Conservation (phyloP, 2,797 vertebrate species). For the Moxostoma hubbsi region DNA sequence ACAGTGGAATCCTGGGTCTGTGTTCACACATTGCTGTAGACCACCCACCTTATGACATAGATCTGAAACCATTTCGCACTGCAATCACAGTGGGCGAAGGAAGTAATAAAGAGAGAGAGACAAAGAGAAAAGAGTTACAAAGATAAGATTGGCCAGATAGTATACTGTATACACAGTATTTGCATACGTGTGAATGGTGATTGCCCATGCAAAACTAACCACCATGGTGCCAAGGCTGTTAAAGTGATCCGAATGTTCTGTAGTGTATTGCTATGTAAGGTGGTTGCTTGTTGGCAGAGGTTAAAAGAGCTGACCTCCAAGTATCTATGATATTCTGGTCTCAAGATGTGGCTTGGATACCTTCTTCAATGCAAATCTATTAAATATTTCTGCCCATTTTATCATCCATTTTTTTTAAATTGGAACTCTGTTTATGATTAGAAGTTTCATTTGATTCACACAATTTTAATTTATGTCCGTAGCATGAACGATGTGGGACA, state of each 20-base stretch:
- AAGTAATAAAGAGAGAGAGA: not conserved
- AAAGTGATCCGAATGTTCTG: no score
- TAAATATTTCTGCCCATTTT: no score
- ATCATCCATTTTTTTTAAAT: no score
- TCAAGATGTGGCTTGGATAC: no score
- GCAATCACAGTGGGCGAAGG: constrained; percentile 30
- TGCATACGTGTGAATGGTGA: not conserved
- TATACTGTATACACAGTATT: not conserved
- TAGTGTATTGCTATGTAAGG: not conserved
- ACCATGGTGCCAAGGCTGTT: not conserved
- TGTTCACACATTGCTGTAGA: constrained; percentile 89
- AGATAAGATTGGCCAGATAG: not conserved
- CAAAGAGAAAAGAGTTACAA: not conserved
- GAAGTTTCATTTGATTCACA: not conserved
- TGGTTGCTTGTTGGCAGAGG: not conserved
- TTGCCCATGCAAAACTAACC: not conserved
- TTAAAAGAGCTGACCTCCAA: not conserved
- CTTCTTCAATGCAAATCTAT: no score
- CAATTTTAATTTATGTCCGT: not conserved
- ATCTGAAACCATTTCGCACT: constrained; percentile 89
- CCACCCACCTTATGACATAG: constrained; percentile 84
- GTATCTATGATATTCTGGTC: no score
- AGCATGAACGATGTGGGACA: not conserved
- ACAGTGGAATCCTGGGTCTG: constrained; percentile 93
- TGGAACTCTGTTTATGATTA: no score